Conservation (phyloP, 2,888 invertebrate species). For the Ischnura elegans region DNA sequence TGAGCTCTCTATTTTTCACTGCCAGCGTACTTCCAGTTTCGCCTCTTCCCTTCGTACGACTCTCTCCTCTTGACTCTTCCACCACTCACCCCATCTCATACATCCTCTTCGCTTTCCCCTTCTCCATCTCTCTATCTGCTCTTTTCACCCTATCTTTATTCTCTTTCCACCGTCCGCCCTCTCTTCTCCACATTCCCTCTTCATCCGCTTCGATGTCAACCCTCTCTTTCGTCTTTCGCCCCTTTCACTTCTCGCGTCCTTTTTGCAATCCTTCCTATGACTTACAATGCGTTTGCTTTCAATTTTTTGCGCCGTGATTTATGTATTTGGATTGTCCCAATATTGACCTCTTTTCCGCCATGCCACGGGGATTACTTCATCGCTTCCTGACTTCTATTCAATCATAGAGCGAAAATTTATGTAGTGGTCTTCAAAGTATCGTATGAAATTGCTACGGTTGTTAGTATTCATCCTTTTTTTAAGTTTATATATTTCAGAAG, state of each 20-base stretch:
- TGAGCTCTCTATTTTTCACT: not conserved
- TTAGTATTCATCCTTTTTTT: too few species aligned
- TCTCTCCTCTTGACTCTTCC: not conserved
- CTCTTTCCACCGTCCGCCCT: not conserved
- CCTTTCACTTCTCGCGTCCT: not conserved
- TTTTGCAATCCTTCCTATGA: not conserved
- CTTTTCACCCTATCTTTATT: not conserved
- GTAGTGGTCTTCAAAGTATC: too few species aligned
- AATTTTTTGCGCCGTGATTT: too few species aligned
- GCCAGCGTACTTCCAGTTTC: not conserved
- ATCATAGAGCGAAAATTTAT: too few species aligned
- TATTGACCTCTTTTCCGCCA: too few species aligned
- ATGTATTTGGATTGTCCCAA: too few species aligned
- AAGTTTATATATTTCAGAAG: too few species aligned
- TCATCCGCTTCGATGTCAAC: not conserved
- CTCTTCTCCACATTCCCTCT: not conserved
- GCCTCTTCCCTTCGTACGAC: not conserved
- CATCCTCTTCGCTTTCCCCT: not conserved
- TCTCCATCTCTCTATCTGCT: not conserved
- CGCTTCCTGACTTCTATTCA: too few species aligned
- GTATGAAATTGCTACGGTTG: too few species aligned
- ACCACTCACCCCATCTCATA: not conserved
- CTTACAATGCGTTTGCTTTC: too few species aligned
- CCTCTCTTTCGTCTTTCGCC: not conserved
- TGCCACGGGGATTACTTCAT: too few species aligned